phyloP scores from a whole-genome alignment of 2,888 invertebrate genomes.

The Tipula vernalis region DNA sequence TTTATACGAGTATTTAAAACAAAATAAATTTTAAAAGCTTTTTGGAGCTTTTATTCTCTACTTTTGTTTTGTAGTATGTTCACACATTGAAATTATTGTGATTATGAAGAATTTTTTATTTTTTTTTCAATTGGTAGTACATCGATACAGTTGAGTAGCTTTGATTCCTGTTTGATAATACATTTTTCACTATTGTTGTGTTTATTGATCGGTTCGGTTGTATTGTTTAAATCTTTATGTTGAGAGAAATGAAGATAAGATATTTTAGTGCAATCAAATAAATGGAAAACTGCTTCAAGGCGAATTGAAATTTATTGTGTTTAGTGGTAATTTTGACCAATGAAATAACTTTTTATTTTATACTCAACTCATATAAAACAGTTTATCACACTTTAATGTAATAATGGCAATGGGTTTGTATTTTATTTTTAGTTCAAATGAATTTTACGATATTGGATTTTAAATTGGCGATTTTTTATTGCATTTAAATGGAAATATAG shows the following conservation, averaged over 20 bases:
- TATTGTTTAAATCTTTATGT: not conserved
- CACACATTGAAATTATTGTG: not conserved
- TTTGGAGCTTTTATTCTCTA: not conserved
- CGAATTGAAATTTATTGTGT: not conserved
- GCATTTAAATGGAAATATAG: not conserved
- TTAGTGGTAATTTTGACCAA: not conserved
- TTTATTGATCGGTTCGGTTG: not conserved
- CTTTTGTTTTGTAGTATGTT: not conserved
- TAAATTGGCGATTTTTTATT: not conserved
- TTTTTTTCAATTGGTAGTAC: not conserved
- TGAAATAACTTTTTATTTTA: not conserved
- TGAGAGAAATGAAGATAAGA: not conserved
- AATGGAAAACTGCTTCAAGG: not conserved
- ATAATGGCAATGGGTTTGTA: not conserved
- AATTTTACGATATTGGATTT: not conserved
- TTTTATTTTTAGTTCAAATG: not conserved
- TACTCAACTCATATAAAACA: not conserved
- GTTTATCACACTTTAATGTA: not conserved
- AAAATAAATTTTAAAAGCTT: not conserved
- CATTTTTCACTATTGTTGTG: not conserved
- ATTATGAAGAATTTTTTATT: not conserved
- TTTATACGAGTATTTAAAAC: not conserved
- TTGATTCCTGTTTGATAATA: not conserved
- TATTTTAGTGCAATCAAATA: not conserved
- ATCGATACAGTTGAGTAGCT: not conserved